phyloP scores from a whole-genome alignment of 2,888 invertebrate species.

The Onchidella celtica region DNA sequence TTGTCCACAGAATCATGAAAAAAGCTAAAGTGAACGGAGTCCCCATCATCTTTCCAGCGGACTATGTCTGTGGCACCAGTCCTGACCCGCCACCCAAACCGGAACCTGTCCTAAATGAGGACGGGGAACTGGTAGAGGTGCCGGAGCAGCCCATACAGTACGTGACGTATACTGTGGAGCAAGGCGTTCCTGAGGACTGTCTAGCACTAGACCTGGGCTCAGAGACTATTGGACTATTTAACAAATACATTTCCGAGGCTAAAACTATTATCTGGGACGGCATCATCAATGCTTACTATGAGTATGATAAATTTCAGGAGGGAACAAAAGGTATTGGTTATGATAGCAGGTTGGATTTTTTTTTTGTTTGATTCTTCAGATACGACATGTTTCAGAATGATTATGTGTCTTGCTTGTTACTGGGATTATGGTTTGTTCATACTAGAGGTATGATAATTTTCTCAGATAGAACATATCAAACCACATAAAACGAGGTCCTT shows the following conservation, averaged over 20 bases:
- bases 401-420: too few species aligned
- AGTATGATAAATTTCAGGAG: neutral
- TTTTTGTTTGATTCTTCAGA: too few species aligned
- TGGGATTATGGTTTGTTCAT: too few species aligned
- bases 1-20: slow-evolving; percentile 11
- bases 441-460: too few species aligned
- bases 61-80: slow-evolving; percentile 22
- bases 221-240: neutral
- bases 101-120: neutral
- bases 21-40: slow-evolving; percentile 20
- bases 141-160: neutral
- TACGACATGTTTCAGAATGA: too few species aligned
- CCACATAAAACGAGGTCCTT: too few species aligned
- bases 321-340: slow-evolving; percentile 42
- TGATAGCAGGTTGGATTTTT: too few species aligned
- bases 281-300: neutral
- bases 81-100: neutral
- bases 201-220: slow-evolving; percentile 18
- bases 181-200: neutral
- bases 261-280: slow-evolving; percentile 24
- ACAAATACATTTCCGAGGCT: slow-evolving; percentile 18
- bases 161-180: neutral
- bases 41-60: slow-evolving; percentile 5
- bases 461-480: too few species aligned
- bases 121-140: neutral